Evolutionary conservation across 1,140 invertebrate species (phyloP).

Genomic region (Drosophila ercepeae): DNA sequence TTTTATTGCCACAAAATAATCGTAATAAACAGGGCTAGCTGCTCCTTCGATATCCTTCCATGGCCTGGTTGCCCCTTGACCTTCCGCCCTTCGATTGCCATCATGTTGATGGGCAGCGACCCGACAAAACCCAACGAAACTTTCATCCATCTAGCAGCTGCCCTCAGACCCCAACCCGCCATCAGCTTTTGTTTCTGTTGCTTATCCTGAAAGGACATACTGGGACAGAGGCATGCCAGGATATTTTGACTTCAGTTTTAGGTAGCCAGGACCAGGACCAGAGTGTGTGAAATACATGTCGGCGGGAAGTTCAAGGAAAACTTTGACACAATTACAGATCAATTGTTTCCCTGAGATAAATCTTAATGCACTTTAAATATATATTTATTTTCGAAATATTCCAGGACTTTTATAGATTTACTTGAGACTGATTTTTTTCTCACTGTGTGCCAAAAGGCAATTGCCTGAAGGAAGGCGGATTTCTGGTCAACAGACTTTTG

Average conservation of each 20-base stretch:
- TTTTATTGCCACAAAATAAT: too few species aligned
- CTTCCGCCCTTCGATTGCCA: not conserved
- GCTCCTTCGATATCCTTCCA: too few species aligned
- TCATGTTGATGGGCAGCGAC: slow-evolving; percentile 11
- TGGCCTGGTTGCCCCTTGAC: too few species aligned
- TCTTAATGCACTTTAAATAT: too few species aligned
- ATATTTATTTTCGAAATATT: not conserved
- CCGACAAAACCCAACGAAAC: slow-evolving; percentile 47
- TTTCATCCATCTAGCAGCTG: slow-evolving; percentile 34
- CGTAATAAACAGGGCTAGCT: too few species aligned
- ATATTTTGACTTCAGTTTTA: slow-evolving; percentile 69
- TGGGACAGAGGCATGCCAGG: slow-evolving; percentile 27
- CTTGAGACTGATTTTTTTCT: not conserved
- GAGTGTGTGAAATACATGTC: not conserved
- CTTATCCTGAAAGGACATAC: slow-evolving; percentile 1
- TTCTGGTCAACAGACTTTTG: slow-evolving; percentile 34
- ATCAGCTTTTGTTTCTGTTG: not conserved
- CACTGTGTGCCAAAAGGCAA: not conserved
- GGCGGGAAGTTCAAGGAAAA: not conserved
- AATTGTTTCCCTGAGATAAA: not conserved
- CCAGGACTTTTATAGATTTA: not conserved
- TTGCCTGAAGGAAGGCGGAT: not conserved
- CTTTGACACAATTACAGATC: not conserved
- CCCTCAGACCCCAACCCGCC: too few species aligned
- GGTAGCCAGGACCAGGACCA: too few species aligned